Conservation (phyloP, 2,113 vertebrate species). For the Planiliza haematocheilus region DNA sequence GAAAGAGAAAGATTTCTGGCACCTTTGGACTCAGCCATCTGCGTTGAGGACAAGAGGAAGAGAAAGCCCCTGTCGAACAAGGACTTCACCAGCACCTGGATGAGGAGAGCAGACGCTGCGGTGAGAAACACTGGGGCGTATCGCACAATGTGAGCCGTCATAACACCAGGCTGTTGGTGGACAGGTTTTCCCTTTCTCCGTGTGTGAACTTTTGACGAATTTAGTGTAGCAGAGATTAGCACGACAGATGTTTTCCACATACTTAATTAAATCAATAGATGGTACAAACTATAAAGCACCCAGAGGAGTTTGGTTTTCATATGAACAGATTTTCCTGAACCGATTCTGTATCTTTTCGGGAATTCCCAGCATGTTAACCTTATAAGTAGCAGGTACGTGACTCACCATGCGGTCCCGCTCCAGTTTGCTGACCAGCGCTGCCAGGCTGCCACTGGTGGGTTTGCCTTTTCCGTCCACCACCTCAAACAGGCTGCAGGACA, state of each 20-base stretch:
- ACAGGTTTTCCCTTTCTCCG: neutral
- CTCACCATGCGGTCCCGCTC: constrained; percentile 94
- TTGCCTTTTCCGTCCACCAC: constrained; percentile 90
- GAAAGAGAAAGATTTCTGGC: constrained; percentile 38
- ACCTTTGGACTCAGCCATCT: constrained; percentile 92
- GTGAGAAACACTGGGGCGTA: constrained; percentile 24
- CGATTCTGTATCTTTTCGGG: neutral
- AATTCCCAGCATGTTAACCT: neutral
- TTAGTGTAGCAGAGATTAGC: neutral
- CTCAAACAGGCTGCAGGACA: constrained; percentile 94
- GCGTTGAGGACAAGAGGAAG: constrained; percentile 91
- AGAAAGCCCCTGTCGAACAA: constrained; percentile 93
- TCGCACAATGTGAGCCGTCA: neutral
- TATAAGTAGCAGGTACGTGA: constrained; percentile 3
- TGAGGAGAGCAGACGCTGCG: constrained; percentile 15
- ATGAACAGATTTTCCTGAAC: neutral
- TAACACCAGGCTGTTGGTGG: constrained; percentile 5
- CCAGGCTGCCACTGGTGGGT: constrained; percentile 88
- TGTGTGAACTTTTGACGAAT: neutral
- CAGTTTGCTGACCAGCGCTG: constrained; percentile 90
- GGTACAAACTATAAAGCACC: neutral
- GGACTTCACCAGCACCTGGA: constrained; percentile 93
- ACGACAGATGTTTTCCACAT: neutral
- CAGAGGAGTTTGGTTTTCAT: neutral
- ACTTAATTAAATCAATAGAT: too few relatives aligned